These are phyloP conservation scores for Elymnias hypermnestra DNA, from an alignment of 1,140 invertebrate species.

Conservation along the genomic window DNA sequence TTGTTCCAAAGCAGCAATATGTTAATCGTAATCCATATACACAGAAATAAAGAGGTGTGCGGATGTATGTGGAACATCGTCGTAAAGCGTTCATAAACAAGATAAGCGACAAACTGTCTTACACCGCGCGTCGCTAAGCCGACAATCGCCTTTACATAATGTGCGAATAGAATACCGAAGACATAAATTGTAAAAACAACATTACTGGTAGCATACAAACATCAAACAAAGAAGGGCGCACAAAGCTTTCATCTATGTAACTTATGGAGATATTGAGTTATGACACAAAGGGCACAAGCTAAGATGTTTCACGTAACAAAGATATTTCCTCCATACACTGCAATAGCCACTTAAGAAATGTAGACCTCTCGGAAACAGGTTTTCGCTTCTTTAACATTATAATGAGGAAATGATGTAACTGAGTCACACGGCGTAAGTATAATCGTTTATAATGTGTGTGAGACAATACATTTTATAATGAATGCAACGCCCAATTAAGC, in stretches of 20 bases:
- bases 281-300: constrained; percentile 3
- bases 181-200: not conserved
- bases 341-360: constrained; percentile 13
- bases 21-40: not conserved
- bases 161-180: no score
- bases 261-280: not conserved
- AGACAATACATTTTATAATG: constrained; percentile 19
- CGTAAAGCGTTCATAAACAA: no score
- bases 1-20: no score
- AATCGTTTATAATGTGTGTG: constrained; percentile 16
- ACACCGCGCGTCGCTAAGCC: no score
- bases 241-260: not conserved
- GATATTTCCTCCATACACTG: constrained; percentile 11
- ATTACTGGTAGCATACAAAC: not conserved
- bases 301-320: constrained; percentile 13
- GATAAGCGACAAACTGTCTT: no score
- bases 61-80: no score
- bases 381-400: constrained; percentile 8
- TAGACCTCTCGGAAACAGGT: constrained; percentile 10
- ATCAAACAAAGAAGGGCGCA: not conserved
- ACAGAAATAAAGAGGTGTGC: not conserved
- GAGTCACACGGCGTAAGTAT: constrained; percentile 12
- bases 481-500: constrained; percentile 10
- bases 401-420: constrained; percentile 19
- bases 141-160: no score